These are phyloP conservation scores for Aphelinus atriplicis DNA, from an alignment of 1,140 invertebrate species.

Conservation along the genomic window DNA sequence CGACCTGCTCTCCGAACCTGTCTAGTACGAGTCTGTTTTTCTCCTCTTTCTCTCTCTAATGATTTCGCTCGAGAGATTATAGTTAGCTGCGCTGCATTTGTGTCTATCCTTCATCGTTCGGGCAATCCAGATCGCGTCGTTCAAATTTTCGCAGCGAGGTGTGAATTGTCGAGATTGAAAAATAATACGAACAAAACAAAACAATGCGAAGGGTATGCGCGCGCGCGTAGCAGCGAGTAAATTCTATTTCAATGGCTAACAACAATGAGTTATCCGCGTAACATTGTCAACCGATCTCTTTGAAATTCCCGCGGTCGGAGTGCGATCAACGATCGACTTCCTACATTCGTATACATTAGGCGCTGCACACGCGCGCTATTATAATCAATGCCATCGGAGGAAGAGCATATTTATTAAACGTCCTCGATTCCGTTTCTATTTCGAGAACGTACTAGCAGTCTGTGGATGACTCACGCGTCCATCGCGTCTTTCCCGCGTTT, in stretches of 20 bases:
- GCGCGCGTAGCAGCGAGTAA: conserved; percentile 13
- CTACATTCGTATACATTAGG: conserved; percentile 7
- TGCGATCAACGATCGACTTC: conserved; percentile 33
- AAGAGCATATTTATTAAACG: conserved; percentile 30
- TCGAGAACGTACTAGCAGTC: background rate
- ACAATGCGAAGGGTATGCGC: background rate
- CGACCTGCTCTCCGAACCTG: too few relatives aligned
- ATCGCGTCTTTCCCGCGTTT: background rate
- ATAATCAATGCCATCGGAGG: conserved; percentile 31
- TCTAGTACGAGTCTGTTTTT: too few relatives aligned
- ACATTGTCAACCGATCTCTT: conserved; percentile 28
- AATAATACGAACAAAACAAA: too few relatives aligned
- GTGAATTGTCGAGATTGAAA: too few relatives aligned
- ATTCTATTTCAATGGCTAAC: conserved; percentile 20
- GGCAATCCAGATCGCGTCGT: too few relatives aligned
- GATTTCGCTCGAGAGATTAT: too few relatives aligned
- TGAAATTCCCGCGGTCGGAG: conserved; percentile 25
- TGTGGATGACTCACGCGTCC: too few relatives aligned
- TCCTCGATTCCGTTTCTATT: conserved; percentile 32
- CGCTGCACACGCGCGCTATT: too few relatives aligned
- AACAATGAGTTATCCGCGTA: conserved; percentile 17
- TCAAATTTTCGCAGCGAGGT: too few relatives aligned
- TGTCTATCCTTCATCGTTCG: too few relatives aligned
- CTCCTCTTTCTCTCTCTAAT: too few relatives aligned
- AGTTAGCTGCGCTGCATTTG: too few relatives aligned